Conservation (phyloP, 2,113 vertebrate species). For the Menidia beryllina region DNA sequence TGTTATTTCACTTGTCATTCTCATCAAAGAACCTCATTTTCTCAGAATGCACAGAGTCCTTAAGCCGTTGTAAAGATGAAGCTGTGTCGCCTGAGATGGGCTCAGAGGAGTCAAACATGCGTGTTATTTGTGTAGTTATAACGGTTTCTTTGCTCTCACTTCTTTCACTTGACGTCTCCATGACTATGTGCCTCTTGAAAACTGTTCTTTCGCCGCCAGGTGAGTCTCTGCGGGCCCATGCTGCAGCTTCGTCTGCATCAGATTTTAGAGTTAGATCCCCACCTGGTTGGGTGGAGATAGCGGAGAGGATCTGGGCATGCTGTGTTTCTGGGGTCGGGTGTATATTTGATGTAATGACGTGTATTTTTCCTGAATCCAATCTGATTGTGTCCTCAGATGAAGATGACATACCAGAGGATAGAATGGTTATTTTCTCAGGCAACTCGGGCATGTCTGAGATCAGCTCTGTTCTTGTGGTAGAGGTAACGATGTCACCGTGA, state of each 20-base stretch:
- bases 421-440: slow-evolving; percentile 79
- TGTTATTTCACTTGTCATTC: slow-evolving; percentile 55
- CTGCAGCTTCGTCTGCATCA: slow-evolving; percentile 30
- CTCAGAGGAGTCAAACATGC: slow-evolving; percentile 61
- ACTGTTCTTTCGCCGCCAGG: slow-evolving; percentile 35
- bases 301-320: slow-evolving; percentile 66
- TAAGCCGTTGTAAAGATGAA: slow-evolving; percentile 76
- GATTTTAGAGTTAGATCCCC: slow-evolving; percentile 33
- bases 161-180: slow-evolving; percentile 65
- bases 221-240: slow-evolving; percentile 59
- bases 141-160: slow-evolving; percentile 73
- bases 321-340: slow-evolving; percentile 75
- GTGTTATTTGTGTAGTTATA: slow-evolving; percentile 74
- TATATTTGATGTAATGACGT: slow-evolving; percentile 77
- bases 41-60: slow-evolving; percentile 79
- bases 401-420: slow-evolving; percentile 75
- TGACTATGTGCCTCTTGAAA: slow-evolving; percentile 67
- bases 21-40: slow-evolving; percentile 84
- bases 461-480: slow-evolving; percentile 73
- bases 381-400: slow-evolving; percentile 76
- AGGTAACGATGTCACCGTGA: slow-evolving; percentile 73
- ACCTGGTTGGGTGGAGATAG: slow-evolving; percentile 52
- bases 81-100: slow-evolving; percentile 73
- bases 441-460: slow-evolving; percentile 77
- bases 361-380: slow-evolving; percentile 74